Conservation (phyloP, 2,888 invertebrate species). For the Trissolcus brochymenae region DNA sequence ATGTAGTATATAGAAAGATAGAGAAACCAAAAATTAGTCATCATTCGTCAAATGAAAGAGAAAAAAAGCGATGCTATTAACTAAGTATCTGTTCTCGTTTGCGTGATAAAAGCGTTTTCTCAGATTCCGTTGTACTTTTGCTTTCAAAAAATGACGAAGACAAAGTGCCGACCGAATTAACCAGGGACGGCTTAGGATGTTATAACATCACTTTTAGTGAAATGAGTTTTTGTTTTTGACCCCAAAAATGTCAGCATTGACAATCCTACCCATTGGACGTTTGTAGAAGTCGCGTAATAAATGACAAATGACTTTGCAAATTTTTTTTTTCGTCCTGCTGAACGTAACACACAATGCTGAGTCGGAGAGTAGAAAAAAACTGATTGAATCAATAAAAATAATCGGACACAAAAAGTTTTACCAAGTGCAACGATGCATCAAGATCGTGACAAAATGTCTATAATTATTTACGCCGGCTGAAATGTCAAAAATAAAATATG, state of each 20-base stretch:
- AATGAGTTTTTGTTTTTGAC: constrained; percentile 10
- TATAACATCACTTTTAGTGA: constrained; percentile 13
- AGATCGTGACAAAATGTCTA: constrained; percentile 8
- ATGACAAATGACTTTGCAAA: too few species aligned
- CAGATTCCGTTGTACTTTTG: constrained; percentile 5
- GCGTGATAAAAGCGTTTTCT: constrained; percentile 2
- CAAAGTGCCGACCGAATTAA: constrained; percentile 10
- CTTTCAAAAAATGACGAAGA: constrained; percentile 4
- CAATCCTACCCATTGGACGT: too few species aligned
- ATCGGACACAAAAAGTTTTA: not conserved
- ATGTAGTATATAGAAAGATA: too few species aligned
- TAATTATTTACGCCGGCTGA: constrained; percentile 32
- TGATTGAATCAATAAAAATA: constrained; percentile 1
- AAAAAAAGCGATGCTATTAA: too few species aligned
- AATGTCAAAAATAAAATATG: constrained; percentile 33
- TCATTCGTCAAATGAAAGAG: too few species aligned
- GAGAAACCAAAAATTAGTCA: too few species aligned
- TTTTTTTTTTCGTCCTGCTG: too few species aligned
- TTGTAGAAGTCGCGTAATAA: too few species aligned
- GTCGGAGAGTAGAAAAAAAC: too few species aligned
- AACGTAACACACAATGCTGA: too few species aligned
- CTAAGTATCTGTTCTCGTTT: too few species aligned
- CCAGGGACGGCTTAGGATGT: not conserved
- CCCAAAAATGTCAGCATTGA: too few species aligned
- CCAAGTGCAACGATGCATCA: constrained; percentile 4